A percentile compares a stretch with the other conserved stretches of the same genome.
Conservation (phyloP, 2,113 vertebrate species). For the Xiphorhynchus elegans region DNA sequence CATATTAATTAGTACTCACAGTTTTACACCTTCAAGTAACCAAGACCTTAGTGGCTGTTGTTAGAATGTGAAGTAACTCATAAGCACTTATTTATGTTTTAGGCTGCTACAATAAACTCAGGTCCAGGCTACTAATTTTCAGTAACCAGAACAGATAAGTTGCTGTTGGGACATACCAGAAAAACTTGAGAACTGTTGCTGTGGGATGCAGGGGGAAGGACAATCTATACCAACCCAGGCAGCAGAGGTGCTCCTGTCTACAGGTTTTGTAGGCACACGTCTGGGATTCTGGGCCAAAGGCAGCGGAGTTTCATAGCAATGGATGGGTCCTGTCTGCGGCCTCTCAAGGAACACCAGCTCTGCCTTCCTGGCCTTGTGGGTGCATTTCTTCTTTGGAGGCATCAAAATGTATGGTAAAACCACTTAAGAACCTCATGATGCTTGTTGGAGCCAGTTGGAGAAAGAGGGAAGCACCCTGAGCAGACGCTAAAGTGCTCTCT, state of each 20-base stretch:
- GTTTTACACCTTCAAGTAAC: background rate
- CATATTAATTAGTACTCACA: background rate
- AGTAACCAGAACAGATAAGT: background rate
- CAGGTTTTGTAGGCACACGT: conserved; percentile 72
- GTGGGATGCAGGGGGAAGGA: fast-evolving
- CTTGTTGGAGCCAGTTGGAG: background rate
- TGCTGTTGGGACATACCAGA: background rate
- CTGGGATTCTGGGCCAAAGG: conserved; percentile 73
- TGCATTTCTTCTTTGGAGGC: conserved; percentile 82
- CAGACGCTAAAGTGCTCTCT: background rate
- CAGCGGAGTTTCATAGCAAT: conserved; percentile 60
- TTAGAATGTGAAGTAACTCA: background rate
- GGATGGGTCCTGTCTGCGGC: conserved; percentile 74
- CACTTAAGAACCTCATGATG: conserved; percentile 69
- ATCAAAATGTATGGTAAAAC: conserved; percentile 70
- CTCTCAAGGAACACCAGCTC: conserved; percentile 83
- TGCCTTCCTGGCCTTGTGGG: conserved; percentile 62
- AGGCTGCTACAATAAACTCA: background rate
- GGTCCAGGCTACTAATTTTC: background rate
- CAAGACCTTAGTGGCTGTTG: background rate
- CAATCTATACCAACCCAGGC: conserved; percentile 70
- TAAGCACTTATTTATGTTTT: background rate
- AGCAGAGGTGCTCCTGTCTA: conserved; percentile 33
- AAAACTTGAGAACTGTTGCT: background rate
- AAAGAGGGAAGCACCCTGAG: background rate